Evolutionary conservation across 2,888 invertebrate species (phyloP), one percentile per base, ranked within the genome.

Genomic region (Toxonevra muliebris): DNA sequence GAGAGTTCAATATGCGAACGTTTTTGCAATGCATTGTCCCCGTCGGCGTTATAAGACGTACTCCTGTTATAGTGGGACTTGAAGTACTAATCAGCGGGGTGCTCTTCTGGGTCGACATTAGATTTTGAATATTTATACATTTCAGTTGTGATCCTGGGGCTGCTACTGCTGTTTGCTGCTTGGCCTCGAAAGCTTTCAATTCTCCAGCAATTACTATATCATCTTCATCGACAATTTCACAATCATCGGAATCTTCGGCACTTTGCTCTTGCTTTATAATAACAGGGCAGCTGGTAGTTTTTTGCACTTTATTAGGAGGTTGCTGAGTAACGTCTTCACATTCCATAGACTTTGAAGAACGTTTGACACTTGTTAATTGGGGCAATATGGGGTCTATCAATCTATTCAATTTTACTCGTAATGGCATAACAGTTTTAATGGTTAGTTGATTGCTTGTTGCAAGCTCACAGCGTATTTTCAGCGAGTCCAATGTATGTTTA

Each of bases 141-240:
- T 48, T 59, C 10, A 65, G 52, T 5, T 41, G 7, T 15, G 42
- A 1, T 1, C 13, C 17, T 13, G n/a, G 30, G 20, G 53, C 9
- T n/a, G 42, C 13, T 55, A 50, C 54, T 15, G 13, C 8, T 61
- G 53, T 2, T 17, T 48, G 15, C 11, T 41, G 17, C 12, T 59
- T 9, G 9, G 61, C 13, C 19, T 63, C 50, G 7, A 58, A 50
- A 43, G 61, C 61, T 63, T 57, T 65, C 2, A 69, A 2, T 20
- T 72, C 69, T 43, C 68, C 62, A 53, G 59, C 59, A 43, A 72
- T 68, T 9, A 69, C 65, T 13, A 75, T 9, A 65, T 75, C 75
- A 50, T 75, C 69, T 11, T 74, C 75, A 64, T 73, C 73, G 7
- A 75, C 15, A 10, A 74, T 48, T 61, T 70, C 60, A 7, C 74